Evolutionary conservation across 1,140 invertebrate species (phyloP), one percentile per base, ranked within the genome.

Genomic region (Papilio glaucus): DNA sequence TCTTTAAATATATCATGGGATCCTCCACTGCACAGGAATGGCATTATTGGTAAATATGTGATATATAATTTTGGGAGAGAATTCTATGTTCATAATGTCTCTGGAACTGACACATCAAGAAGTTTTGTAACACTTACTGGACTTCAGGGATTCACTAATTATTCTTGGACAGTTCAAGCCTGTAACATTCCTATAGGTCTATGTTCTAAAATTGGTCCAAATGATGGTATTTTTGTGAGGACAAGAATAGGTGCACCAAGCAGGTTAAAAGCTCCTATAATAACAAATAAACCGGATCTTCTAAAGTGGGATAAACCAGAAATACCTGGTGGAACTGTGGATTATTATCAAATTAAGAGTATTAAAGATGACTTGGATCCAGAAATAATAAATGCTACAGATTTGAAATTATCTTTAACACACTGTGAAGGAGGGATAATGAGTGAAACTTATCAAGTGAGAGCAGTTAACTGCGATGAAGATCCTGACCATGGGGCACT

Each of bases 11-110:
- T 98, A 1, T 91, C 93, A 7, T 98, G 97, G 97, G 87, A 94
- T 72, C 93, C 94, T 9, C 97, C 97, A 0, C 12, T 79, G 4
- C 91, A 94, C 18, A 94, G 95, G 75, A 98, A 98, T 93, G 97
- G 97, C 0, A 93, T 95, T 9, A 93, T 98, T 29, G 92, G 94
- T 9, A 94, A 95, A 72, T 98, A 98, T 85, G 88, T 94, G n/a
- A 94, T 98, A 26, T 83, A 87, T 39, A 95, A 94, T 45, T 84
- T 88, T 79, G 72, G 74, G 26, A 78, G 75, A 60, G 77, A 87
- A 72, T 79, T 85, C 67, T 76, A 86, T 76, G 77, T 81, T 60
- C 75, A 84, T 63, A 79, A 78, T 75, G 80, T 83, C 5, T 74
- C 80, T 60, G 80, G 80, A 49, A 83, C 78, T 65, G 88, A 88